Percentiles rank a stretch among this genome's conserved stretches.
Evolutionary conservation across 2,888 invertebrate species (phyloP).

Genomic region (Nebria salina): DNA sequence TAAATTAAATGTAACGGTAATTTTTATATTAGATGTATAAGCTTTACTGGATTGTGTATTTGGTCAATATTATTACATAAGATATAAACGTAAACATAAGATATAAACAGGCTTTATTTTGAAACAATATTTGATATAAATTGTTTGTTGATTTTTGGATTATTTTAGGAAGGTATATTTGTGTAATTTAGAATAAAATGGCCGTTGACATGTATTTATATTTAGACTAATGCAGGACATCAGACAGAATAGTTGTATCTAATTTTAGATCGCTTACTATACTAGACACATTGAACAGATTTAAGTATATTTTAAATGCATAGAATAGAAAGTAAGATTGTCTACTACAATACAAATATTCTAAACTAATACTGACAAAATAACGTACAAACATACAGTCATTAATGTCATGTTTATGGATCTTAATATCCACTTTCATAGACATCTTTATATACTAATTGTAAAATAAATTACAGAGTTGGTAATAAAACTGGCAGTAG

Average conservation of each 20-base stretch:
- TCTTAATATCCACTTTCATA: too few species aligned
- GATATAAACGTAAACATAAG: background rate
- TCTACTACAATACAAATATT: too few species aligned
- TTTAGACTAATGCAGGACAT: background rate
- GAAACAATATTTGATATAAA: background rate
- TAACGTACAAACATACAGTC: too few species aligned
- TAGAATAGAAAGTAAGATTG: background rate
- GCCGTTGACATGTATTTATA: background rate
- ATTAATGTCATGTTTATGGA: too few species aligned
- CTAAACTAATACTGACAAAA: too few species aligned
- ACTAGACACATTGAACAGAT: background rate
- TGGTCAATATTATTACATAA: background rate
- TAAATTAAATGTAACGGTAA: background rate
- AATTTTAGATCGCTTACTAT: background rate
- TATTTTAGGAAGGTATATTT: background rate
- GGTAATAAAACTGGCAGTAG: too few species aligned
- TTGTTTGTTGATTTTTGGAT: background rate
- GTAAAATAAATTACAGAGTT: too few species aligned
- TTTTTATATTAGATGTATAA: background rate
- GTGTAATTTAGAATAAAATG: conserved; percentile 1
- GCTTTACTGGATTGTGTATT: background rate
- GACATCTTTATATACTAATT: too few species aligned
- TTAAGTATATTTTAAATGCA: background rate
- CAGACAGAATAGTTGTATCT: background rate
- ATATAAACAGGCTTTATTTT: background rate